Evolutionary conservation across 92 coral and sea anemone genomes (phyloP).

Genomic region (Pocillopora grandis): DNA sequence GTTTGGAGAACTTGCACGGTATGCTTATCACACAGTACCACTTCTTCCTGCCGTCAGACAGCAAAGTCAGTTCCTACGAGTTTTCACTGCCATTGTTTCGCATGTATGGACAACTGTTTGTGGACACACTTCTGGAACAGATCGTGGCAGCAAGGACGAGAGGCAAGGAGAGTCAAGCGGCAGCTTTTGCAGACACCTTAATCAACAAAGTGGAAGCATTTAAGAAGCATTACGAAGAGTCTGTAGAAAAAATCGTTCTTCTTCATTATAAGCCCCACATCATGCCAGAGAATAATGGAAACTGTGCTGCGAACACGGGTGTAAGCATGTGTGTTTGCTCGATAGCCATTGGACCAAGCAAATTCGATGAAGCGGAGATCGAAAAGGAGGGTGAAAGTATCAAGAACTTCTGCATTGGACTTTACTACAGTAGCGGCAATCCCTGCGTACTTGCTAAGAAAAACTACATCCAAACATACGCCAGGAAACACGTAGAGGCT

Average conservation of each 20-base stretch:
- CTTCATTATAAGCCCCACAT: not conserved
- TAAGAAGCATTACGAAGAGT: not conserved
- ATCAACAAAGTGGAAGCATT: slow-evolving; percentile 6
- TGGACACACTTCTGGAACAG: slow-evolving; percentile 24
- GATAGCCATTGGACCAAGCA: slow-evolving; percentile 30
- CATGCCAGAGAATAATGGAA: slow-evolving; percentile 5
- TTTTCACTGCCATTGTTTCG: slow-evolving; percentile 16
- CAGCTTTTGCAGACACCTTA: slow-evolving; percentile 1
- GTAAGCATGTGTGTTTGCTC: not conserved
- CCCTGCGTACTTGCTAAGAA: not conserved
- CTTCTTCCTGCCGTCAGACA: slow-evolving; percentile 20
- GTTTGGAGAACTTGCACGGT: slow-evolving; percentile 23
- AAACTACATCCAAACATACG: not conserved
- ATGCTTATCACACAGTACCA: slow-evolving; percentile 16
- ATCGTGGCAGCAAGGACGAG: slow-evolving; percentile 9
- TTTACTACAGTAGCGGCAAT: not conserved
- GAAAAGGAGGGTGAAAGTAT: not conserved
- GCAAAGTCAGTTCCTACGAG: not conserved
- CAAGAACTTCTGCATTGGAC: slow-evolving; percentile 16
- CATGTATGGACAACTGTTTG: slow-evolving; percentile 20
- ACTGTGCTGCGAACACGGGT: not conserved
- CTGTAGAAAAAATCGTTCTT: not conserved
- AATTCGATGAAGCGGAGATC: slow-evolving; percentile 4
- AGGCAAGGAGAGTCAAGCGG: slow-evolving; percentile 25
- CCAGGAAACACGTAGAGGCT: not conserved